A percentile compares a stretch with the other conserved stretches of the same genome.
These are phyloP conservation scores for Brachionus sp. DNA, from an alignment of 1,140 invertebrate genomes.

Conservation along the genomic window DNA sequence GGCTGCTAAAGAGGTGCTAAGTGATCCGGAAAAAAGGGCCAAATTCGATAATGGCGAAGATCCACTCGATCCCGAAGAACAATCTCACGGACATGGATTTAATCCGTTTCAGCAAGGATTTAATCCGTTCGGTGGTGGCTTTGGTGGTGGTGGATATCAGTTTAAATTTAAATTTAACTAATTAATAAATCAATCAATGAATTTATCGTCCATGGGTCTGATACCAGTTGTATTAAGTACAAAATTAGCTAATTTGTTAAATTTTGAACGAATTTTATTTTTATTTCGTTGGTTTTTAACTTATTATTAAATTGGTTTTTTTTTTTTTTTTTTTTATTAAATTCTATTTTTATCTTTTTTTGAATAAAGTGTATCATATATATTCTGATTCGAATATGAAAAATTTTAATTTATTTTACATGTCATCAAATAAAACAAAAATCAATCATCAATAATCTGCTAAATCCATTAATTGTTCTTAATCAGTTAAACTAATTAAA, in stretches of 20 bases:
- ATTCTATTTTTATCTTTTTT: background rate
- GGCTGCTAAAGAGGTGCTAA: conserved; percentile 91
- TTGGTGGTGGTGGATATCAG: conserved; percentile 67
- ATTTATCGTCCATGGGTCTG: conserved; percentile 1
- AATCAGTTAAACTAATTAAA: too few relatives aligned
- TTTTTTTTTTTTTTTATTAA: background rate
- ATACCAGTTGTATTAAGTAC: conserved; percentile 7
- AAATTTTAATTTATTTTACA: background rate
- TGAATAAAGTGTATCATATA: background rate
- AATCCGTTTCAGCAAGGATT: conserved; percentile 65
- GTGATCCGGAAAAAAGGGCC: conserved; percentile 78
- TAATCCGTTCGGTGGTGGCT: conserved; percentile 70
- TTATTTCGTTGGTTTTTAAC: background rate
- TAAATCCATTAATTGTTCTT: too few relatives aligned
- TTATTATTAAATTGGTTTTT: background rate
- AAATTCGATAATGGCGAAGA: conserved; percentile 92
- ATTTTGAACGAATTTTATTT: conserved; percentile 30
- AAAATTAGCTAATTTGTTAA: conserved; percentile 11
- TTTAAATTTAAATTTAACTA: conserved; percentile 86
- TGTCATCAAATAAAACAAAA: too few relatives aligned
- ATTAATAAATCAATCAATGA: background rate
- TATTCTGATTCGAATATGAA: background rate
- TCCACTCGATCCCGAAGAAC: conserved; percentile 89
- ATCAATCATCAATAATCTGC: too few relatives aligned
- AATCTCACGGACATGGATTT: conserved; percentile 54